These are phyloP conservation scores for Caracal caracal DNA, from an alignment of 2,113 vertebrate species.

Conservation along the genomic window DNA sequence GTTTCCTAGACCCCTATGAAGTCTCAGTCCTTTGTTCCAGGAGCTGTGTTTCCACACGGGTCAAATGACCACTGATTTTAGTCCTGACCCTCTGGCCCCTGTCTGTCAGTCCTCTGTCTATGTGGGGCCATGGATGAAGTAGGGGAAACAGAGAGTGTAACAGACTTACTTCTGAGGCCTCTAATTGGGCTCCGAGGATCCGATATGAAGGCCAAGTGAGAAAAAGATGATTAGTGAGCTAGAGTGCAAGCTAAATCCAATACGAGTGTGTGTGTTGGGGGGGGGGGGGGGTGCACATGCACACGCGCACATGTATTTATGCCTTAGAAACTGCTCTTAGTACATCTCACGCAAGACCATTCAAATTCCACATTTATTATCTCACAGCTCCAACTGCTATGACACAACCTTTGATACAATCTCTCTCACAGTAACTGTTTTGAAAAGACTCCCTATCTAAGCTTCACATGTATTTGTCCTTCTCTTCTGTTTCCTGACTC, in stretches of 20 bases:
- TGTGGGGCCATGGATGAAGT: background rate
- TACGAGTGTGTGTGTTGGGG: background rate
- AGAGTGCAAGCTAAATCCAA: background rate
- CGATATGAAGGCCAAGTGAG: background rate
- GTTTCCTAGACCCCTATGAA: background rate
- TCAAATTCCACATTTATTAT: background rate
- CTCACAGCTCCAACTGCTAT: background rate
- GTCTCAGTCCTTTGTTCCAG: background rate
- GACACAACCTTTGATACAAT: background rate
- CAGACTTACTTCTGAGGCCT: background rate
- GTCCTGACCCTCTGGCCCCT: background rate
- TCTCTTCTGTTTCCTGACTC: background rate
- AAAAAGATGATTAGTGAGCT: background rate
- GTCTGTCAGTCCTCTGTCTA: background rate
- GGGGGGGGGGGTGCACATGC: background rate
- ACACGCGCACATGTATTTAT: background rate
- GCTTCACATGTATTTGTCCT: background rate
- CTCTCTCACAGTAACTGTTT: background rate
- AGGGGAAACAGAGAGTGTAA: background rate
- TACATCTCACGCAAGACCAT: background rate
- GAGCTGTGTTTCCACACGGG: background rate
- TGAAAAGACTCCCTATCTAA: background rate
- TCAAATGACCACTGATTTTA: constrained; percentile 24
- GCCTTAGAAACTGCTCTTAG: background rate
- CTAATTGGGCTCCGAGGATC: background rate